Conservation (phyloP, 2,888 invertebrate species). For the Buathra laborator region DNA sequence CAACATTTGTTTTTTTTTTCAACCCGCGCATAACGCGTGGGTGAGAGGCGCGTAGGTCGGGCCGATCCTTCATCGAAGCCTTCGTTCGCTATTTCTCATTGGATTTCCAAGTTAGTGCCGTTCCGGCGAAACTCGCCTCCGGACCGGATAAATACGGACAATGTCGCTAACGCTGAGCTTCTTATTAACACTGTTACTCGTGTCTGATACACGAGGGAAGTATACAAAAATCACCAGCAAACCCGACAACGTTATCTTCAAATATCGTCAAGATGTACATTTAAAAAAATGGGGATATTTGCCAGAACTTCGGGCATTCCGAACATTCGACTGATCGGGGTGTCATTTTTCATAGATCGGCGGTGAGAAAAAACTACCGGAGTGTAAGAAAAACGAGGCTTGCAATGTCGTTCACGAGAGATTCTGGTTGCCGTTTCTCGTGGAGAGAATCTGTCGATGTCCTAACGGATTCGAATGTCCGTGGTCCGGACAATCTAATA, state of each 20-base stretch:
- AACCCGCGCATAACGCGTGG: slow-evolving; percentile 61
- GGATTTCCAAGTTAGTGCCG: slow-evolving; percentile 30
- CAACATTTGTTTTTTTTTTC: slow-evolving; percentile 52
- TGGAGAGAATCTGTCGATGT: slow-evolving; percentile 89
- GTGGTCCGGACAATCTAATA: slow-evolving; percentile 84
- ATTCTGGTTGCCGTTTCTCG: slow-evolving; percentile 87
- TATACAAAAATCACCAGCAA: slow-evolving; percentile 79
- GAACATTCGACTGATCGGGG: slow-evolving; percentile 1
- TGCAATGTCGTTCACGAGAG: slow-evolving; percentile 87
- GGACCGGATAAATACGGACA: slow-evolving; percentile 38
- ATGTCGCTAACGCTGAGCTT: slow-evolving; percentile 61
- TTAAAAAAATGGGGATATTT: slow-evolving; percentile 4
- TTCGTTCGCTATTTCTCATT: slow-evolving; percentile 46
- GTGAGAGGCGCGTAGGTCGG: slow-evolving; percentile 65
- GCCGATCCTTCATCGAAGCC: slow-evolving; percentile 36
- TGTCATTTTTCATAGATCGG: slow-evolving; percentile 85
- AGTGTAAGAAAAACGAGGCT: slow-evolving; percentile 85
- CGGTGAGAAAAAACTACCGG: slow-evolving; percentile 88
- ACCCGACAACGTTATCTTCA: slow-evolving; percentile 77
- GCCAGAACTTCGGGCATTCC: neutral
- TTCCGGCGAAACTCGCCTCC: slow-evolving; percentile 15
- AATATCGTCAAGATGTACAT: slow-evolving; percentile 79
- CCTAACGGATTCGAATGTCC: slow-evolving; percentile 86
- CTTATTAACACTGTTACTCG: slow-evolving; percentile 57
- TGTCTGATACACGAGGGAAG: slow-evolving; percentile 62